Evolutionary conservation across 2,888 invertebrate species (phyloP), one percentile per base, ranked within the genome.

Genomic region (Drosophila anomalata): DNA sequence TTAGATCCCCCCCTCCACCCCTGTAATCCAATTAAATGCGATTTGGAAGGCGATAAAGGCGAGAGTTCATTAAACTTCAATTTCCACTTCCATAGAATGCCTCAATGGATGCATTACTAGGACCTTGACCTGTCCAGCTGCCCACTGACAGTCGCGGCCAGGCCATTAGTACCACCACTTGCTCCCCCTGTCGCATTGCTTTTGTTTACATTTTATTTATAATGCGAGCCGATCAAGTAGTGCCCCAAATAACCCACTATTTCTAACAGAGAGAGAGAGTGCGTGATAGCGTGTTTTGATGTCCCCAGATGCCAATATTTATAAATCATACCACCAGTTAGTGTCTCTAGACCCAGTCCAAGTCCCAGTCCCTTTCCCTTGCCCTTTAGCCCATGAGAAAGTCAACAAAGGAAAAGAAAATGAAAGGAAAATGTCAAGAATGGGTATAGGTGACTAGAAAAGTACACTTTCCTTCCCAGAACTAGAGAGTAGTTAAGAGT

Each of bases 21-120:
- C 44, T 20, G 31, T 44, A 66, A 67, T 59, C 70, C 70, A 69
- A 69, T 68, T 69, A 69, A 55, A 56, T 67, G 47, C 56, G 41
- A 22, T 66, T 36, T 22, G 26, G 7, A 11, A 14, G 20, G 20
- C 36, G 50, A 52, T 52, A 52, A 22, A 33, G 26, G 33, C 20
- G 31, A 12, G 62, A 12, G 62, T 62, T 48, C 39, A 62, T 48
- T 42, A n/a, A 44, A n/a, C 20, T 22, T n/a, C n/a, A 14, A 14
- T 14, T 8, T 8, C 39, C 52, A n/a, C 51, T 41, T 24, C 24
- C 14, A 24, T 4, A 17, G 17, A 41, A 20, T 36, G 24, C 20
- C 42, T 36, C 11, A 44, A 20, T 36, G 60, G 22, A 14, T 59
- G 46, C 50, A 51, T 63, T 52, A 52, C 33, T 31, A 71, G 53